Base-by-base conservation (phyloP, 2,888 invertebrate genomes). In the Heliconius ismenius region DNA sequence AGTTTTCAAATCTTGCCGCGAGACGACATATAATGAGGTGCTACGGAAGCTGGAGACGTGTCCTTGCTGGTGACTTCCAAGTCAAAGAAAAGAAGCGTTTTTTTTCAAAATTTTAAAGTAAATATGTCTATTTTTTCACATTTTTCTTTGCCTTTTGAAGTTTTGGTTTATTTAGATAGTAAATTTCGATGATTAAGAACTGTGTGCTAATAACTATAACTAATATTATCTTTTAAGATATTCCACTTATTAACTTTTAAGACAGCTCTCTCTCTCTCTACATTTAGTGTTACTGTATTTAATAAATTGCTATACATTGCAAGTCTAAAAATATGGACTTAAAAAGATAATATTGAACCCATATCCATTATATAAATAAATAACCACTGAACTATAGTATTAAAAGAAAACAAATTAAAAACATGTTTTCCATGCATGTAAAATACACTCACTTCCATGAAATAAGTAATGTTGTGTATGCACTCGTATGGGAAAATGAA, bases 1-100 rank as follows among this genome's bases (percentile, higher is more conserved):
- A 64, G 64, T 63, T 74, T 74, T 64, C 74, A 74, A 74, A 74
- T 74, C 64, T 74, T 74, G 39, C 74, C 58, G 15, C 74, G 64
- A 54, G 64, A 58, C 70, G 36, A 36, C 32, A 70, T 54, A 43
- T 74, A 64, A 74, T 74, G 64, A 74, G 74, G 64, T 54, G 64
- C 74, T 74, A 54, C 49, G 64, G 49, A 74, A 73, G 73, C 70
- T 18, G 21, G 60, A 73, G 73, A 73, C 73, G 73, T 62, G 73
- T 63, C 73, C 73, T 73, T 62, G 26, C 62, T n/a, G 39, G 43
- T 39, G 28, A 26, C 18, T 73, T 43, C 26, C 26, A 62, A 63
- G 60, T 73, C 28, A 73, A 43, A 73, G 62, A 63, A 43, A 73
- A 28, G 3, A 4, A 73, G 70, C 70, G 70, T 58, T 70, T 21